Evolutionary conservation across 2,113 vertebrate species (phyloP).

Genomic region (Ondatra zibethicus): DNA sequence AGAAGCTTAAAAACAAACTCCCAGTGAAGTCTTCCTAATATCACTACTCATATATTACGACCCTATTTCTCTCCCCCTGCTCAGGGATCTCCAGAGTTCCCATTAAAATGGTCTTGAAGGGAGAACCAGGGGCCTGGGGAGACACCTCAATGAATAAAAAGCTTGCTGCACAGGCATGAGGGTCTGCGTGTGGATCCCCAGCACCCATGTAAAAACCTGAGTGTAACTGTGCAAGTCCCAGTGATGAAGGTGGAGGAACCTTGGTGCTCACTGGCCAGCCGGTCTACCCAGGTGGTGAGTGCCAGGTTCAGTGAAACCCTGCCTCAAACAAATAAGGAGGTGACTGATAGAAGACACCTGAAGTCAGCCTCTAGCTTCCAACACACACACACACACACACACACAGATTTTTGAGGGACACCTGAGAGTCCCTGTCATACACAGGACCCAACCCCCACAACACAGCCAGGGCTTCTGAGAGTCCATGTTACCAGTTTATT

Average conservation of each 20-base stretch:
- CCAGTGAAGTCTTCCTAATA: not conserved
- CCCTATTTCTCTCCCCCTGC: not conserved
- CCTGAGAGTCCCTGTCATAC: not conserved
- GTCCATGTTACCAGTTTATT: not conserved
- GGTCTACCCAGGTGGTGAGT: not conserved
- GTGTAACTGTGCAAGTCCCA: not conserved
- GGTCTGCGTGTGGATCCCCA: not conserved
- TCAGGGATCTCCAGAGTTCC: not conserved
- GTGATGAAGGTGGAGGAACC: no score
- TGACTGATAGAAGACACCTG: not conserved
- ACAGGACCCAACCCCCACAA: not conserved
- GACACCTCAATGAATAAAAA: not conserved
- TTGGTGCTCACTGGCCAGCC: not conserved
- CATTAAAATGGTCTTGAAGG: not conserved
- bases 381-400: not conserved
- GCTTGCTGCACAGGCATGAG: not conserved
- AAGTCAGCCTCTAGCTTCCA: not conserved
- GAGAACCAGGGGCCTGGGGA: not conserved
- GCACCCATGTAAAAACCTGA: not conserved
- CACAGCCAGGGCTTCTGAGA: not conserved
- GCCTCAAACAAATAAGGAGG: not conserved
- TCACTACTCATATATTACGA: not conserved
- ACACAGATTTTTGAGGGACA: not conserved
- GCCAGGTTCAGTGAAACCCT: not conserved
- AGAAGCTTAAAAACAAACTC: constrained; percentile 5